These are phyloP conservation scores for Eupristina koningsbergeri DNA, from an alignment of 1,140 invertebrate genomes.

Conservation along the genomic window DNA sequence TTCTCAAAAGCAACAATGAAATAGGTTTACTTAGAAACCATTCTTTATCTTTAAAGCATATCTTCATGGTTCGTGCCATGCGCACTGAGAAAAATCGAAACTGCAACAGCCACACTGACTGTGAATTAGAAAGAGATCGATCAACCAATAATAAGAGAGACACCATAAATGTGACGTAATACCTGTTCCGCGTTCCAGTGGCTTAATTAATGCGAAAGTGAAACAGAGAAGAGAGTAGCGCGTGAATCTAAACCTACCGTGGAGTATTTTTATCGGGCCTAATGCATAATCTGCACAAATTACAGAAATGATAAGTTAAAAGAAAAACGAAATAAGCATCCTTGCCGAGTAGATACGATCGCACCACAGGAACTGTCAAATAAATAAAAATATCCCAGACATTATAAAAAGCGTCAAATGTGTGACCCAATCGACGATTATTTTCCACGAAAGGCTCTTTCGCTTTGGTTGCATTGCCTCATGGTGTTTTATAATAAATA, in stretches of 20 bases:
- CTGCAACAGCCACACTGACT: not conserved
- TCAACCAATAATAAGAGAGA: not conserved
- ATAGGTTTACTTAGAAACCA: not conserved
- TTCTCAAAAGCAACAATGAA: not conserved
- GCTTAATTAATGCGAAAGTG: not conserved
- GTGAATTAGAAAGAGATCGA: not conserved
- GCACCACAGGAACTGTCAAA: not conserved
- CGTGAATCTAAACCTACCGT: not conserved
- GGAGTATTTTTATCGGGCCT: not conserved
- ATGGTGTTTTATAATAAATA: not conserved
- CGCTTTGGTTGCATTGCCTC: not conserved
- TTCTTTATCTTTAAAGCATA: not conserved
- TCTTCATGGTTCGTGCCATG: not conserved
- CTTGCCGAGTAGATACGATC: too few species aligned
- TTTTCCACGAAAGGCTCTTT: too few species aligned
- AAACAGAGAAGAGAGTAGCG: not conserved
- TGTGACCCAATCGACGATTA: not conserved
- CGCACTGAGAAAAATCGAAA: slow-evolving; percentile 7
- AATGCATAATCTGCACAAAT: not conserved
- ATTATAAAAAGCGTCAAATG: not conserved
- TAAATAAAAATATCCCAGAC: not conserved
- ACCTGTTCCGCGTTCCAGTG: not conserved
- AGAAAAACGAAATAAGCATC: not conserved
- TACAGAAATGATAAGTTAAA: not conserved
- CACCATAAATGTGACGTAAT: not conserved